These are phyloP conservation scores for Saxidomus purpurata DNA, from an alignment of 1,140 invertebrate species.

Conservation along the genomic window DNA sequence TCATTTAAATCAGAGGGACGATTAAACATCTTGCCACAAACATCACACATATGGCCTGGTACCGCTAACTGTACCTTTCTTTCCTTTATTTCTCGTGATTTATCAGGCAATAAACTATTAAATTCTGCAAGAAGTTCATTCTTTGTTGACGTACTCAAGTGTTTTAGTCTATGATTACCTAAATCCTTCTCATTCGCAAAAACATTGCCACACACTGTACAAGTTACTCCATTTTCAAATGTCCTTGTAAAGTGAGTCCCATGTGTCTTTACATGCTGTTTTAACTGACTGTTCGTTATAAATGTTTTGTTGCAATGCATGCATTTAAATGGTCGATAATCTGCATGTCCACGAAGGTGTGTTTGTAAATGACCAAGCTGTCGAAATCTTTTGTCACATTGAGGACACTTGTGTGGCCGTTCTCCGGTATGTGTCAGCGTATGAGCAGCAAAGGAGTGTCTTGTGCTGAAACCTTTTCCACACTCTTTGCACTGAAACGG, in stretches of 20 bases:
- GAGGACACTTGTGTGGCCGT: not conserved
- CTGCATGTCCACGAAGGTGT: slow-evolving; percentile 7
- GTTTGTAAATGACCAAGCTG: slow-evolving; percentile 22
- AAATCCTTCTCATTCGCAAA: not conserved
- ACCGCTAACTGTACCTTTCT: not conserved
- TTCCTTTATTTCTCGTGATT: not conserved
- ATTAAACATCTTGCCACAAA: slow-evolving; percentile 18
- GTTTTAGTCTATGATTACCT: not conserved
- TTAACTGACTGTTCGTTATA: slow-evolving; percentile 5
- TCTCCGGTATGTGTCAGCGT: not conserved
- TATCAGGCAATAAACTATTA: not conserved
- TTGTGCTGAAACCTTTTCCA: slow-evolving; percentile 20
- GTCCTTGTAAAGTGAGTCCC: not conserved
- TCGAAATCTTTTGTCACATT: slow-evolving; percentile 22
- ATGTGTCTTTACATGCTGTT: not conserved
- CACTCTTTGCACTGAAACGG: slow-evolving; percentile 18
- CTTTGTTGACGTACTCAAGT: not conserved
- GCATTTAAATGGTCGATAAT: slow-evolving; percentile 30
- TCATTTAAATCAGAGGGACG: not conserved
- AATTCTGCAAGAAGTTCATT: not conserved
- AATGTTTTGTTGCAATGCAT: not conserved
- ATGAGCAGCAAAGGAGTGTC: not conserved
- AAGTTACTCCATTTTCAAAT: not conserved
- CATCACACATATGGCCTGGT: not conserved
- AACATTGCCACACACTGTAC: not conserved